Evolutionary conservation across 2,797 vertebrate genomes (phyloP), one percentile per base, ranked within the genome.

Genomic region (Argyrosomus regius): DNA sequence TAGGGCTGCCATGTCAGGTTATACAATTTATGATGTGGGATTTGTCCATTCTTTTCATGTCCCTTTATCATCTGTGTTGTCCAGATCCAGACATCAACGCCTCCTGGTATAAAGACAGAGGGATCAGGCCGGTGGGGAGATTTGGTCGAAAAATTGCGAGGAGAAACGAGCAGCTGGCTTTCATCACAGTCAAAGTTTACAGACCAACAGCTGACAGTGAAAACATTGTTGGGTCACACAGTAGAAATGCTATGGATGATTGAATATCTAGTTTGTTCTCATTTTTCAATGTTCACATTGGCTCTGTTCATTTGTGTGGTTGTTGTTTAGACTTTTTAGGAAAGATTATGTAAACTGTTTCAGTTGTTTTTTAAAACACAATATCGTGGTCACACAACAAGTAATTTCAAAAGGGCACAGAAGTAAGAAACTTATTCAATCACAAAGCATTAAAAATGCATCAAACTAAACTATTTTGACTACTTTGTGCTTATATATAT

Each of bases 101-200:
- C 3, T 96, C 95, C 78, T 97, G 97, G 96, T 97, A 96, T 77
- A 93, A 88, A 0, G 93, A 93, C 3, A 93, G 96, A 0, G 93
- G 96, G 1, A 95, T 97, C 90, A 90, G 96, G 80, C 96, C 96
- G 0, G 94, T 97, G 72, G 96, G 96, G 17, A 89, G 96, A 1
- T 97, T 96, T 0, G 96, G 97, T 12, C 77, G 95, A 45, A 88
- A 92, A 10, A 88, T 80, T 16, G 53, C 11, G 0, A 75, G 75
- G 31, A 85, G 65, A 5, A 18, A 2, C 18, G 71, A 61, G 0
- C 80, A 53, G 0, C 16, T 86, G 9, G 43, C 61, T 48, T 70
- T 65, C 0, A 72, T 88, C 65, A 10, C 46, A 54, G 31, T 2
- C 59, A 16, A 0, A 65, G 82, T 75, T 43, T 93, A 91, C 2